Conservation (phyloP, 1,140 invertebrate species). For the Saccostrea echinata region DNA sequence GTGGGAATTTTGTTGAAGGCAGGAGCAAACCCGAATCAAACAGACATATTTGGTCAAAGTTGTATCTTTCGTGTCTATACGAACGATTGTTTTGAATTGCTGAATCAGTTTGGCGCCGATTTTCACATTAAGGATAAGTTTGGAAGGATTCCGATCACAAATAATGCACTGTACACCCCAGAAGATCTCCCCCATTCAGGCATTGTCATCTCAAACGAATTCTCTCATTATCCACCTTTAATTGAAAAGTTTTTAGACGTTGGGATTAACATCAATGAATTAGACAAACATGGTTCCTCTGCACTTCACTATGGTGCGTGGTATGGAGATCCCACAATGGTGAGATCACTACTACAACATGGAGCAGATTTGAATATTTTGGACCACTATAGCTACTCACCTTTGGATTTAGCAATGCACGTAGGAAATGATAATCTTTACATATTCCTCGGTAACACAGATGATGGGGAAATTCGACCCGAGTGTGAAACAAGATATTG, state of each 20-base stretch:
- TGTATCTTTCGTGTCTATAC: slow-evolving; percentile 13
- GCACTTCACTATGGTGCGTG: slow-evolving; percentile 22
- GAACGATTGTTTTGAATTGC: not conserved
- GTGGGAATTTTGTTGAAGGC: not conserved
- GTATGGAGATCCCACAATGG: not conserved
- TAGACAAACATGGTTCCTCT: slow-evolving; percentile 3
- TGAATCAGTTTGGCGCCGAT: not conserved
- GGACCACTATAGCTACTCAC: not conserved
- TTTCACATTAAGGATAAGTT: slow-evolving; percentile 21
- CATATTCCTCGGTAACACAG: not conserved
- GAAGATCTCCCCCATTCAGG: not conserved
- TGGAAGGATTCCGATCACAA: slow-evolving; percentile 21
- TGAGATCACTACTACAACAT: not conserved
- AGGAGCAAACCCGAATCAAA: slow-evolving; percentile 42
- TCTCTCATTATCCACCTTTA: not conserved
- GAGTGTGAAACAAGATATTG: not conserved
- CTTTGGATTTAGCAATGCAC: not conserved
- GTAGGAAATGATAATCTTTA: not conserved
- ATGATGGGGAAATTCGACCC: not conserved
- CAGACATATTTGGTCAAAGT: slow-evolving; percentile 47
- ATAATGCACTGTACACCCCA: not conserved
- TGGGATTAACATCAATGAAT: not conserved
- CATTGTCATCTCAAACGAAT: not conserved
- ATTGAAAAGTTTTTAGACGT: not conserved
- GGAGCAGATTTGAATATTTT: slow-evolving; percentile 8